Base-by-base conservation (phyloP, 2,888 invertebrate genomes). In the Epistrophe grossulariae region DNA sequence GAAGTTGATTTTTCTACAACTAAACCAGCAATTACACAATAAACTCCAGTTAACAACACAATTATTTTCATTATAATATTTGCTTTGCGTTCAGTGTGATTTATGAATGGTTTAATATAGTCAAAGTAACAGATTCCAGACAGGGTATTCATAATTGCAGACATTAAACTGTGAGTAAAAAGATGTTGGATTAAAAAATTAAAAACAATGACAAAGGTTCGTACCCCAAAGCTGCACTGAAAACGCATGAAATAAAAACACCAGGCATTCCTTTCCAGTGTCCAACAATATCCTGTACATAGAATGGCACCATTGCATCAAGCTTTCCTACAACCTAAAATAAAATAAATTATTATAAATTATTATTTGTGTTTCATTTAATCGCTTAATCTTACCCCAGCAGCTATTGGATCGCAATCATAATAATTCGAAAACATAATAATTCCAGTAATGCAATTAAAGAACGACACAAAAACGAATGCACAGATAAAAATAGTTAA, bases 381-480 rank as follows among this genome's bases (percentile, higher is more conserved):
- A 8, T 9, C 15, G 10, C 13, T 13, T 1, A 70, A 52, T 10
- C 94, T 94, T 13, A 93, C 91, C 1, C 92, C 38, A 9, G 10
- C 8, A 38, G 50, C 91, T 24, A 95, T 90, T 7, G 95, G 95
- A 91, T 95, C 95, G 89, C 95, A 95, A 88, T 94, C 93, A 59
- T 93, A 91, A 91, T 95, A 95, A 81, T 94, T 94, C 1, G 94
- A 94, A 88, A 94, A 93, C 85, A 95, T 93, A 50, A 95, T 92
- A 57, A 95, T 92, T 38, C 95, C 95, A 59, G 94, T 94, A 90
- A 94, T 94, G 88, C 94, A 94, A 89, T 95, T 95, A 40, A 94
- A 91, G 40, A 93, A 93, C 89, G 95, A 93, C 88, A 95, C 94
- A 10, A 93, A 11, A 6, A 94, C 90, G 48, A 94, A 94, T 2